Evolutionary conservation across 2,888 invertebrate species (phyloP).

Genomic region (Tenthredo livida): DNA sequence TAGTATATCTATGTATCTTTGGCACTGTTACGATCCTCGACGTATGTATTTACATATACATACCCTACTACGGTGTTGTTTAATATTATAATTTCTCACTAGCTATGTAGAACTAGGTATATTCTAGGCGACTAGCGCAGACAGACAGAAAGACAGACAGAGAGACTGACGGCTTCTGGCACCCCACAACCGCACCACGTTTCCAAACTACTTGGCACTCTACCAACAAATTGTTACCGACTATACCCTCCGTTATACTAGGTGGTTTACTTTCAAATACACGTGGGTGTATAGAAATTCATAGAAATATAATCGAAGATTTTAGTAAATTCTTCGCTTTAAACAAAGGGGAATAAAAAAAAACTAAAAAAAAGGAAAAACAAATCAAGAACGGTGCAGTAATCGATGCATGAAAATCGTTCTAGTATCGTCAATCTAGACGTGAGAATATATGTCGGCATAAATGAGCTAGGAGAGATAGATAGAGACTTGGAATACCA

Average conservation of each 20-base stretch:
- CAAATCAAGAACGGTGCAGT: background rate
- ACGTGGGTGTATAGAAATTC: too few species aligned
- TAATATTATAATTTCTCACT: slow-evolving; percentile 41
- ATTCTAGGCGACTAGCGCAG: background rate
- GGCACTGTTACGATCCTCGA: slow-evolving; percentile 1
- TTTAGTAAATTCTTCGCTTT: background rate
- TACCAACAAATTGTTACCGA: slow-evolving; percentile 22
- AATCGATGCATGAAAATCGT: background rate
- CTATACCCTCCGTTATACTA: background rate
- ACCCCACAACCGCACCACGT: background rate
- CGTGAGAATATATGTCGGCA: slow-evolving; percentile 3
- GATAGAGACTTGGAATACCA: background rate
- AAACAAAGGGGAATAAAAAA: too few species aligned
- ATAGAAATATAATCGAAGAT: background rate
- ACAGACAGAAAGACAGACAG: slow-evolving; percentile 24
- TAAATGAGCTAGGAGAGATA: slow-evolving; percentile 15
- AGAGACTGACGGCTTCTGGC: background rate
- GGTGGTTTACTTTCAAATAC: background rate
- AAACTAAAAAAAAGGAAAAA: background rate
- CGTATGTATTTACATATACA: background rate
- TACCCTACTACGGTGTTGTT: slow-evolving; percentile 8
- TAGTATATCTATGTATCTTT: background rate
- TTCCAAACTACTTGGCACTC: slow-evolving; percentile 23
- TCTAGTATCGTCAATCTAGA: background rate
- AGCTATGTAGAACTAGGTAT: background rate